phyloP scores from a whole-genome alignment of 2,797 vertebrate species.

The Brachyalestes nurse region DNA sequence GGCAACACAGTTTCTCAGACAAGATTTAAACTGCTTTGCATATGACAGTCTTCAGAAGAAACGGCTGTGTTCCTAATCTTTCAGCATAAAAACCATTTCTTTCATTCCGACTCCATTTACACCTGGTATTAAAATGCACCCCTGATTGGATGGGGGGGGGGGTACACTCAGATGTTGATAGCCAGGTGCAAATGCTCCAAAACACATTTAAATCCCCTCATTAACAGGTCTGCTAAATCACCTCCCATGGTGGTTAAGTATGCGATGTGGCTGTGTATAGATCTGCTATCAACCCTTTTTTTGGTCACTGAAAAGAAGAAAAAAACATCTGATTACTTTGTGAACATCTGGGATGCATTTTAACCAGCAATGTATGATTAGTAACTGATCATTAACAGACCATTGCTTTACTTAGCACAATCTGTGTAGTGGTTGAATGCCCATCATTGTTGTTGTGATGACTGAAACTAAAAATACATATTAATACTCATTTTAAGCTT shows the following conservation, averaged over 20 bases:
- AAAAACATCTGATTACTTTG: constrained; percentile 18
- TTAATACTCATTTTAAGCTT: too few species aligned
- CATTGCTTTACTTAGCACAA: background rate
- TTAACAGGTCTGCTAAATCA: constrained; percentile 32
- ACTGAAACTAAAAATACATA: background rate
- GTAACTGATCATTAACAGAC: background rate
- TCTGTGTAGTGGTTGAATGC: background rate
- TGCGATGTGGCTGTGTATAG: background rate
- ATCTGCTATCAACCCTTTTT: constrained; percentile 5
- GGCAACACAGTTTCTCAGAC: background rate
- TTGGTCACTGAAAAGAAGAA: background rate
- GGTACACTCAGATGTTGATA: constrained; percentile 25
- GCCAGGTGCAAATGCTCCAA: constrained; percentile 40
- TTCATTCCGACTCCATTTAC: constrained; percentile 1
- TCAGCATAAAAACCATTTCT: background rate
- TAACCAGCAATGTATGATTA: background rate
- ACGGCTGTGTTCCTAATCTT: constrained; percentile 14
- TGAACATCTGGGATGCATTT: constrained; percentile 21
- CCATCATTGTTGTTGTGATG: background rate
- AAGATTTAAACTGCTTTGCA: constrained; percentile 4
- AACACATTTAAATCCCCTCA: constrained; percentile 38
- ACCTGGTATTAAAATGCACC: constrained; percentile 6
- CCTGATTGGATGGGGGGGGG: constrained; percentile 5
- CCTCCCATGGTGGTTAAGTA: background rate
- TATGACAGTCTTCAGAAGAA: background rate